Conservation (phyloP, 2,113 vertebrate genomes). For the Peromyscus polionotus region DNA sequence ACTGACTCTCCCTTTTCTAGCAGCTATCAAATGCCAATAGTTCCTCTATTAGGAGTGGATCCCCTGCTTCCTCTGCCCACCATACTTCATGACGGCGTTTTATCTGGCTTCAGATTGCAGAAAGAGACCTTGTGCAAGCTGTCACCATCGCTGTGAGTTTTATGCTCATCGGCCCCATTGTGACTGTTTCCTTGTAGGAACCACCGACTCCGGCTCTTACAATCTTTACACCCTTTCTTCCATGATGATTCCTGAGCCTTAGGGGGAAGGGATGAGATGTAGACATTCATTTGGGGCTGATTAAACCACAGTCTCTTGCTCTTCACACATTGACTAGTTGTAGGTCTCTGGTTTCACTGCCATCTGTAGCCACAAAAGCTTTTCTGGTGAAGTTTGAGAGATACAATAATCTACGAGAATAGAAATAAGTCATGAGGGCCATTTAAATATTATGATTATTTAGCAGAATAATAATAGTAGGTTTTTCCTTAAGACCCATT, state of each 20-base stretch:
- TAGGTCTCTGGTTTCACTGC: background rate
- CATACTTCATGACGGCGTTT: background rate
- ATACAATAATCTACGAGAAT: background rate
- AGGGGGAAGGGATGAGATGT: background rate
- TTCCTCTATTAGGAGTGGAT: background rate
- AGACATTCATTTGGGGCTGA: background rate
- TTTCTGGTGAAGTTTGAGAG: background rate
- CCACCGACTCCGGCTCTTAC: too few species aligned
- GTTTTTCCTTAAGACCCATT: background rate
- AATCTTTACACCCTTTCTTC: background rate
- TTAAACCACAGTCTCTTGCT: background rate
- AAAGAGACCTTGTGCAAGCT: background rate
- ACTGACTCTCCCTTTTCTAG: background rate
- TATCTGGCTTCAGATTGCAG: too few species aligned
- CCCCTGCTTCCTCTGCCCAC: too few species aligned
- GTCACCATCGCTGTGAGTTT: background rate
- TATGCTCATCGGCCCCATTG: background rate
- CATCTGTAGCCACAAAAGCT: background rate
- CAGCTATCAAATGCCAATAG: background rate
- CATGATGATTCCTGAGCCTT: background rate
- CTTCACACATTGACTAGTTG: background rate
- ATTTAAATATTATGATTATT: background rate
- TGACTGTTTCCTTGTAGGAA: background rate
- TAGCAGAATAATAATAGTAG: background rate
- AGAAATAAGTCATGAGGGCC: background rate